phyloP scores from a whole-genome alignment of 2,113 vertebrate species.

The Epinephelus fuscoguttatus region DNA sequence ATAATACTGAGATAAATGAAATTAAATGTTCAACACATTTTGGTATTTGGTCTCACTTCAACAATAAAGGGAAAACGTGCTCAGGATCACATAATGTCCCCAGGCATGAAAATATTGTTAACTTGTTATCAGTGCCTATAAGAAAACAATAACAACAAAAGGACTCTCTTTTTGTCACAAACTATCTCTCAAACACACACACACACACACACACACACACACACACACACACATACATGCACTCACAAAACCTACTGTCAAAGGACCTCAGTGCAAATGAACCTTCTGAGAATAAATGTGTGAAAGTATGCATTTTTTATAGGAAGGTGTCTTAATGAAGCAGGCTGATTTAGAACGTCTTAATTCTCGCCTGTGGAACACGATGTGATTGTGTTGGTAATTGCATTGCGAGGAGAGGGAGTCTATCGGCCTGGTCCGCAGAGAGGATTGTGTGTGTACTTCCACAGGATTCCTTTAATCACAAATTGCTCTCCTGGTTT shows the following conservation, averaged over 20 bases:
- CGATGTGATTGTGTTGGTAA: conserved; percentile 74
- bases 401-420: conserved; percentile 64
- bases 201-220: background rate
- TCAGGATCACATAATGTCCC: conserved; percentile 38
- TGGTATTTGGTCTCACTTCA: conserved; percentile 15
- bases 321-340: conserved; percentile 72
- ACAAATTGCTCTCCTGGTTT: conserved; percentile 78
- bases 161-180: background rate
- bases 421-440: conserved; percentile 62
- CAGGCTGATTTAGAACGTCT: conserved; percentile 65
- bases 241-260: conserved; percentile 15
- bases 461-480: conserved; percentile 79
- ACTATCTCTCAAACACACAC: background rate
- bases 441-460: conserved; percentile 59
- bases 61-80: conserved; percentile 40
- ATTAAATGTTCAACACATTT: conserved; percentile 25
- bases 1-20: conserved; percentile 25
- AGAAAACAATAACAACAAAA: conserved; percentile 37
- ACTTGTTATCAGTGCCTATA: conserved; percentile 40
- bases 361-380: conserved; percentile 70
- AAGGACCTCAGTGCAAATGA: conserved; percentile 33
- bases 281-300: conserved; percentile 55
- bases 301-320: conserved; percentile 49
- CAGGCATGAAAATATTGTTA: conserved; percentile 24
- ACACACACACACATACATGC: background rate